Base-by-base conservation (phyloP, 2,113 vertebrate species). In the Tyto alba region DNA sequence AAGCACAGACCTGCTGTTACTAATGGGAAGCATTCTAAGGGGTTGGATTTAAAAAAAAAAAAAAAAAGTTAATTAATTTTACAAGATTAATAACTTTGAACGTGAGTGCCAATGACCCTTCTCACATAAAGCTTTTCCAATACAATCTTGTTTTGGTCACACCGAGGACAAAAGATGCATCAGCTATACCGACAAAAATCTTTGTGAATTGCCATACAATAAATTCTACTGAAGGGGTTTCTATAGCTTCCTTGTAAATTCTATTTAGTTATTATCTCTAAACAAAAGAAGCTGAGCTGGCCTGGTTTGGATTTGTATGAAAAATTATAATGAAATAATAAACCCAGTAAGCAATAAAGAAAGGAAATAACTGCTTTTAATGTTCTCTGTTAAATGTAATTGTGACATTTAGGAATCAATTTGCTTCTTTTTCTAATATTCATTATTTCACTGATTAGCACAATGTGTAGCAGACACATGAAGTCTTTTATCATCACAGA, bases 1-100 rank as follows among this genome's bases (percentile, higher is more conserved):
- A 96, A 86, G 69, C 84, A 94, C 48, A 91, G 91, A 89, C 89
- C 77, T 95, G 92, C 93, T 96, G 91, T 89, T 95, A 66, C 78
- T 93, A 93, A 91, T 94, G 87, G 53, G 59, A 96, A 95, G 63
- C 77, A 89, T 87, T 95, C 62, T 83, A 88, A 91, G 30, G 74
- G 80, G 56, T 95, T 52, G 26, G 67, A 88, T 82, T 95, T 59
- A 18, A 52, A 32, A 14, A 16, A 67, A 79, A 75, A 93, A 87
- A 94, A 75, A 89, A 95, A 93, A 92, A 90, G n/a, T 92, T 92
- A 96, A 96, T 96, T 96, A 96, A 97, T 95, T 96, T 96, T 92
- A 91, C 87, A 95, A 91, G 92, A 96, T 91, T 96, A 96, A 94
- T 96, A 94, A 87, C 84, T 88, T 85, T 85, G 89, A 95, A 91